Evolutionary conservation across 2,113 vertebrate genomes (phyloP).

Genomic region (Chaetodon trifascialis): DNA sequence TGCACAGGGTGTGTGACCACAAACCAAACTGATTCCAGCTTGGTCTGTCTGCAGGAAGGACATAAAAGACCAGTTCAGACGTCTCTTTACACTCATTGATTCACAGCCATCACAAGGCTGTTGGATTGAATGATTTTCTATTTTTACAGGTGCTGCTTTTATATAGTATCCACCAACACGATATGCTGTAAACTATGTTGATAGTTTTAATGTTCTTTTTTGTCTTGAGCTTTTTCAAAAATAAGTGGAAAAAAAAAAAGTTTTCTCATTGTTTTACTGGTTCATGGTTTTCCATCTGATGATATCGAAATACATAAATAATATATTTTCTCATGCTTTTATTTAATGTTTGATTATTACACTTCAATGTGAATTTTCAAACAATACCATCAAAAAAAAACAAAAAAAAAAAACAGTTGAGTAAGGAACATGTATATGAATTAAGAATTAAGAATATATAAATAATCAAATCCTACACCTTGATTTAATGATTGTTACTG

Average conservation of each 20-base stretch:
- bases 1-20: not conserved
- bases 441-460: conserved; percentile 3
- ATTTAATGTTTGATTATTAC: not conserved
- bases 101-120: not conserved
- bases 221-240: no score
- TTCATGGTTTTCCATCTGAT: not conserved
- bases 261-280: not conserved
- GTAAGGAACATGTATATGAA: not conserved
- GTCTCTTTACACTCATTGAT: not conserved
- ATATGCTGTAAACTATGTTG: no score
- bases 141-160: not conserved
- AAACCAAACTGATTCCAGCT: not conserved
- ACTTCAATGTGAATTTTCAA: not conserved
- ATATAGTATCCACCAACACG: not conserved
- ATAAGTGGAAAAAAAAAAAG: not conserved
- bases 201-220: no score
- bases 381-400: not conserved
- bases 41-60: not conserved
- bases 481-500: conserved; percentile 47
- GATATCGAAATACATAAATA: no score
- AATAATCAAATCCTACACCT: not conserved
- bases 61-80: not conserved
- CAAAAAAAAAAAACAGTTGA: not conserved
- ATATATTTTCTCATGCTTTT: not conserved
- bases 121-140: not conserved